Percentiles rank a stretch among this genome's conserved stretches.
phyloP scores from a whole-genome alignment of 1,140 invertebrate genomes.

The Bilobella aurantiaca region DNA sequence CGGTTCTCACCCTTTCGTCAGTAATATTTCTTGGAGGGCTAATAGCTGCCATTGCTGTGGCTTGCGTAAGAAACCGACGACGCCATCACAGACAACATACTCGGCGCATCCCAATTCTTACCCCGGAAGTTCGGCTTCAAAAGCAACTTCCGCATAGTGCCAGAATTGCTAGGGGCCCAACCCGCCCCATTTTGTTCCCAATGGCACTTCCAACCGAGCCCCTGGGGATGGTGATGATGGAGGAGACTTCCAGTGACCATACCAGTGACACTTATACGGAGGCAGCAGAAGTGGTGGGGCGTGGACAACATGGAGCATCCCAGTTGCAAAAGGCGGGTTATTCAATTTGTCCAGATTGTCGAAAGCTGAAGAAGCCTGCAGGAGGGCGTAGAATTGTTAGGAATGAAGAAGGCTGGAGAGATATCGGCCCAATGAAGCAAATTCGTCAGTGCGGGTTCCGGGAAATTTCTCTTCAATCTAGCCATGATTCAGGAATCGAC shows the following conservation, averaged over 20 bases:
- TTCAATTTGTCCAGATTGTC: conserved; percentile 31
- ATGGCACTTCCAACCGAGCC: conserved; percentile 31
- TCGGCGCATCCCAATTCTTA: conserved; percentile 26
- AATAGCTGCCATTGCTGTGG: conserved; percentile 63
- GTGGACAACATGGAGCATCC: background rate
- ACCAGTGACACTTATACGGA: conserved; percentile 33
- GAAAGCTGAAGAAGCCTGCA: conserved; percentile 30
- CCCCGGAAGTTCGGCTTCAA: conserved; percentile 30
- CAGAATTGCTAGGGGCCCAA: conserved; percentile 20
- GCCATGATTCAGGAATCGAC: conserved; percentile 65
- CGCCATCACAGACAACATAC: conserved; percentile 28
- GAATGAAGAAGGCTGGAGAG: conserved; percentile 9
- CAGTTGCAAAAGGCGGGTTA: conserved; percentile 6
- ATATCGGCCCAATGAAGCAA: conserved; percentile 37
- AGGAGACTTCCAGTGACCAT: conserved; percentile 19
- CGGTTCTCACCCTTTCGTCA: conserved; percentile 62
- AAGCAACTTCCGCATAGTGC: conserved; percentile 19
- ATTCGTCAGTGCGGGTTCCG: conserved; percentile 45
- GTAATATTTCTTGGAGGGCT: conserved; percentile 66
- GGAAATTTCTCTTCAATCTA: conserved; percentile 60
- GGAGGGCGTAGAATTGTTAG: background rate
- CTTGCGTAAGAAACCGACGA: conserved; percentile 40
- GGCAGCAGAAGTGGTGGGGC: conserved; percentile 6
- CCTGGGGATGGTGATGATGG: conserved; percentile 12
- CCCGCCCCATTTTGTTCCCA: conserved; percentile 33